Base-by-base conservation (phyloP, 2,888 invertebrate species). In the Ophion ventricosus region DNA sequence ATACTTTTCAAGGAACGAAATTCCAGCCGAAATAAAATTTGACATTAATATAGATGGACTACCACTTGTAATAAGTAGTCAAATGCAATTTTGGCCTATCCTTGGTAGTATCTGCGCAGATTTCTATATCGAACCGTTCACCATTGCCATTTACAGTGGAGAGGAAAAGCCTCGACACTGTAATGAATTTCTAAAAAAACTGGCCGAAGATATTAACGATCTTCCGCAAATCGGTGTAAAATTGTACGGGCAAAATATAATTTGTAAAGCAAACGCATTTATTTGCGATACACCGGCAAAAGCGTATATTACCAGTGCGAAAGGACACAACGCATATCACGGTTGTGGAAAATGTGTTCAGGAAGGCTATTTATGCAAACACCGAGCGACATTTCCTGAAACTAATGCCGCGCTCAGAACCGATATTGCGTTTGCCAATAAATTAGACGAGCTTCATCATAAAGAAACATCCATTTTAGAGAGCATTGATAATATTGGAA, bases 281-380 rank as follows among this genome's bases (percentile, higher is more conserved):
- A 11, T 20, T 17, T 66, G 66, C 20, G 66, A 66, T 20, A 10
- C 43, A 40, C 87, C 87, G 8, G 87, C 88, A 0, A 82, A 83
- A 80, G 63, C 87, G 2, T 87, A 66, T 75, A 57, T 87, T 17
- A 69, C 76, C 29, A 43, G 80, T 25, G 82, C 84, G 3, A 88
- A 87, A 75, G 80, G 82, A 25, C 87, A 88, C 70, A 83, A 83
- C n/a, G 86, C 80, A 10, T 87, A 85, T 67, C 81, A 64, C 73
- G 82, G 82, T 25, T 88, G 87, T 69, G 67, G 69, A 23, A 87
- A 87, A 74, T 86, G 87, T 63, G 81, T 26, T 7, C 78, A 77
- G 35, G 75, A 80, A 72, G 87, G 87, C 10, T 25, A 74, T 25
- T 83, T 40, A 1, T 23, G 26, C 5, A 17, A 25, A 23, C 61